A percentile compares a stretch with the other conserved stretches of the same genome.
These are phyloP conservation scores for Arion vulgaris DNA, from an alignment of 1,140 invertebrate genomes.

Conservation along the genomic window DNA sequence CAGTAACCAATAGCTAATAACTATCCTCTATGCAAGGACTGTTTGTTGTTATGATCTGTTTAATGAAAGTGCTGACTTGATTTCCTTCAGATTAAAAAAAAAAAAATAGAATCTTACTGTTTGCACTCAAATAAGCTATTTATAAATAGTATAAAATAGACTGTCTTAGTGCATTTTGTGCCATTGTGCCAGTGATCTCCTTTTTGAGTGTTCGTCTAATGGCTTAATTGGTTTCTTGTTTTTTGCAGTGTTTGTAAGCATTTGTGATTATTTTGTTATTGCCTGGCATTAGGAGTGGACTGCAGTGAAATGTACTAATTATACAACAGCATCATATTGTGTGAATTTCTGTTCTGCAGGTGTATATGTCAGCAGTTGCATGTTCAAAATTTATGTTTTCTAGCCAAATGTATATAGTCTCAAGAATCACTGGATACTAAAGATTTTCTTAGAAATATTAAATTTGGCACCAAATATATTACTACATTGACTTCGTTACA, in stretches of 20 bases:
- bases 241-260: not conserved
- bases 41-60: no score
- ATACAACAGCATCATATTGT: not conserved
- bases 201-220: not conserved
- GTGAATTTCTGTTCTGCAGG: not conserved
- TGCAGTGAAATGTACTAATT: not conserved
- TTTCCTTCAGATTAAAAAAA: no score
- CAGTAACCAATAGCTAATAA: no score
- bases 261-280: not conserved
- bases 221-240: slow-evolving; percentile 4
- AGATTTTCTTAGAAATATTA: no score
- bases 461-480: no score
- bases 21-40: no score
- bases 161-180: not conserved
- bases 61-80: not conserved
- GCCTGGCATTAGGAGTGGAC: not conserved
- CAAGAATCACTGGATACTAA: no score
- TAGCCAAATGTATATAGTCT: not conserved
- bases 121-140: not conserved
- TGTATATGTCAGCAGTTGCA: not conserved
- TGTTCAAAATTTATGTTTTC: not conserved
- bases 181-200: not conserved
- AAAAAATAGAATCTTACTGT: not conserved
- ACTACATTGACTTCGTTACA: no score
- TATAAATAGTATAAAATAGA: not conserved